Evolutionary conservation across 2,888 invertebrate species (phyloP).

Genomic region (Agonopterix arenella): DNA sequence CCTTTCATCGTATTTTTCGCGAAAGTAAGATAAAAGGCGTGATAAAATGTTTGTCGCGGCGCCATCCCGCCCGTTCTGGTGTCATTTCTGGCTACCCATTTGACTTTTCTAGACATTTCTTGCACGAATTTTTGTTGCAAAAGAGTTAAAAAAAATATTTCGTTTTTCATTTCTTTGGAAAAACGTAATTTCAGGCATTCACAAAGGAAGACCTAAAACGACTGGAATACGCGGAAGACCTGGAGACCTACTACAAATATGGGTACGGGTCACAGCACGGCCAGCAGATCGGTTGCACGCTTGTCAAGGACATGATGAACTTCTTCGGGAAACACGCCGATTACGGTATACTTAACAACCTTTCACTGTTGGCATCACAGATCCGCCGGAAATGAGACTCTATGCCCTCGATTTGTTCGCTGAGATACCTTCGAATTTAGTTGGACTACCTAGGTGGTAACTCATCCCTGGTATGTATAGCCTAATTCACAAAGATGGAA

Average conservation of each 20-base stretch:
- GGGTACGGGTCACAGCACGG: slow-evolving; percentile 84
- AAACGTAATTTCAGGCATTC: slow-evolving; percentile 72
- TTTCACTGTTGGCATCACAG: slow-evolving; percentile 4
- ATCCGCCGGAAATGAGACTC: neutral
- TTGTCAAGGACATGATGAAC: slow-evolving; percentile 83
- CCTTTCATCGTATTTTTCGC: no score
- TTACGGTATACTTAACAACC: slow-evolving; percentile 34
- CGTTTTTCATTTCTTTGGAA: neutral
- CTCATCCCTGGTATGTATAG: no score
- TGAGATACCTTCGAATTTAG: no score
- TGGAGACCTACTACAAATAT: slow-evolving; percentile 83
- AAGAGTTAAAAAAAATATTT: neutral
- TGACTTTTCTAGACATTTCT: no score
- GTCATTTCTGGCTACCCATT: no score
- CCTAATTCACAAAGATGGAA: no score
- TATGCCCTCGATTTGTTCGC: no score
- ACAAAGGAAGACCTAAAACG: slow-evolving; percentile 82
- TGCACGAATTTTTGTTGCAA: no score
- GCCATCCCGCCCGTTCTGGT: no score
- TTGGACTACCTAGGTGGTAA: no score
- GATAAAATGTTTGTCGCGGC: no score
- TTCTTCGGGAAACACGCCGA: slow-evolving; percentile 79
- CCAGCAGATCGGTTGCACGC: slow-evolving; percentile 82
- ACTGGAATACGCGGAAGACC: slow-evolving; percentile 87
- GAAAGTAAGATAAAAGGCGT: no score